Evolutionary conservation across 2,888 invertebrate species (phyloP), one percentile per base, ranked within the genome.

Genomic region (Andrena fulva): DNA sequence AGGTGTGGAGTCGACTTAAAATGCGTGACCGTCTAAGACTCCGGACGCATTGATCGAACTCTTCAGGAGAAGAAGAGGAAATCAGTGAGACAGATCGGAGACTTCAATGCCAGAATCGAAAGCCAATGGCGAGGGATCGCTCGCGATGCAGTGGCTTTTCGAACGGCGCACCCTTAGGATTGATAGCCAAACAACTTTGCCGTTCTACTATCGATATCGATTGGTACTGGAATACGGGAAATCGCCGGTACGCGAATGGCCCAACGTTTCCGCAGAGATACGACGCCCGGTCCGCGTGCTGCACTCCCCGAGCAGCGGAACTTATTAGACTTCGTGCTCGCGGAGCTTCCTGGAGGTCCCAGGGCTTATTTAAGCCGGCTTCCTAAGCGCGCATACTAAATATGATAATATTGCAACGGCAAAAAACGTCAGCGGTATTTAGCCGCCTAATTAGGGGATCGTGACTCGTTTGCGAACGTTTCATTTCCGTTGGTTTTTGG

Each of bases 341-440:
- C 86, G 85, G 85, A 87, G 90, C 91, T 91, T 87, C 87, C 89
- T 89, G 86, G 89, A 86, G 85, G 87, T 89, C 89, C 87, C 89
- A 77, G 89, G 91, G 92, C 91, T 93, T 94, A 93, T 93, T 93
- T 93, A 94, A 94, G 93, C 92, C 89, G 91, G 90, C 91, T 92
- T 92, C 88, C 92, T 93, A 93, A 93, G 93, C 93, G 90, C 90
- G 94, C 93, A 94, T 93, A 94, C 93, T 93, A 93, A 94, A 94
- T 94, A 94, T 93, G 93, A 93, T 93, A 93, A 93, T 94, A 93
- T 93, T 93, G 93, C 93, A 92, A 92, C 91, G 91, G 90, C 91
- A 93, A 92, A 93, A 93, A 92, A 92, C 91, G 93, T 92, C 93
- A 92, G 92, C 89, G 93, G 93, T 93, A 94, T 94, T 94, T 93